Percentiles rank a stretch among this genome's conserved stretches.
These are phyloP conservation scores for Anarsia innoxiella DNA, from an alignment of 2,888 invertebrate species.

Conservation along the genomic window DNA sequence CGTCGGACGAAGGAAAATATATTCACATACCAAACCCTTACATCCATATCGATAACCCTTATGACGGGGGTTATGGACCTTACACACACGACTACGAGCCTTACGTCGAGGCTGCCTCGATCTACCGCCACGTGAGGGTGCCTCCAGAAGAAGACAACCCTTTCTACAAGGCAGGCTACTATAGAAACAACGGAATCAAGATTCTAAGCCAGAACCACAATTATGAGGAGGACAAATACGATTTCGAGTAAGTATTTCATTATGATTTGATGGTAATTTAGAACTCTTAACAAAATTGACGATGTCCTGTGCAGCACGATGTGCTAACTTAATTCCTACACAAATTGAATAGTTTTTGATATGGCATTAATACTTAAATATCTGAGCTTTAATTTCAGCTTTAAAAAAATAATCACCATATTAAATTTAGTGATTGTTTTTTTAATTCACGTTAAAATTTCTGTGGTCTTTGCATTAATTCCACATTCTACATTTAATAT, in stretches of 20 bases:
- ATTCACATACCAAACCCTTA: constrained; percentile 71
- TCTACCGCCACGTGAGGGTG: constrained; percentile 46
- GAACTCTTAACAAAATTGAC: not conserved
- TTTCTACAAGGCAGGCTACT: constrained; percentile 66
- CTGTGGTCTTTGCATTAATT: no score
- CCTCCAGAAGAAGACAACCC: constrained; percentile 51
- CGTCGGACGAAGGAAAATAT: constrained; percentile 67
- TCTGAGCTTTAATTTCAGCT: no score
- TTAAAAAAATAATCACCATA: no score
- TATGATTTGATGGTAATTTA: not conserved
- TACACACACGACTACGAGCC: constrained; percentile 65
- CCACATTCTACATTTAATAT: no score
- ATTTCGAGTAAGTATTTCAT: constrained; percentile 58
- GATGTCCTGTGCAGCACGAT: no score
- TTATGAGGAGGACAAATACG: constrained; percentile 68
- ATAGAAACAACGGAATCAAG: constrained; percentile 70
- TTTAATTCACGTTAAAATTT: no score
- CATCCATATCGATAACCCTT: constrained; percentile 67
- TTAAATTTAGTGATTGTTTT: no score
- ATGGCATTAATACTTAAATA: no score
- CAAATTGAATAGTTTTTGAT: no score
- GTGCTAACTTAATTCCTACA: no score
- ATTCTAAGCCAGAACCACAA: constrained; percentile 66
- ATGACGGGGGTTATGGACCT: constrained; percentile 59
- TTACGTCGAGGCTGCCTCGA: constrained; percentile 61